Conservation (phyloP, 2,888 invertebrate genomes). For the Selenia dentaria region DNA sequence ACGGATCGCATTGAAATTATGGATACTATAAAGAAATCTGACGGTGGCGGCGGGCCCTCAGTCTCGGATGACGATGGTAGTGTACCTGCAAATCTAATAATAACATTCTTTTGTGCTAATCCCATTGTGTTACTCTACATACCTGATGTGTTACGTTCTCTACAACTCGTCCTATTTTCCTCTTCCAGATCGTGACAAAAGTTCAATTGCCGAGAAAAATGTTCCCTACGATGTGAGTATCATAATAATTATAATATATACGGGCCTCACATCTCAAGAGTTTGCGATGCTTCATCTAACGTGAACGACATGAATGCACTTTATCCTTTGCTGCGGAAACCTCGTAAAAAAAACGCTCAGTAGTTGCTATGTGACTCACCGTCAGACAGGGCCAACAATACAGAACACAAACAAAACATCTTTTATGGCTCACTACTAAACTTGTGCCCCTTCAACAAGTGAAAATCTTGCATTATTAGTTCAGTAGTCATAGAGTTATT, state of each 20-base stretch:
- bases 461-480: no score
- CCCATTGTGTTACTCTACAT: constrained; percentile 46
- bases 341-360: no score
- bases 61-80: constrained; percentile 86
- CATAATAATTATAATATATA: no score
- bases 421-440: no score
- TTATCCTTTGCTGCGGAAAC: no score
- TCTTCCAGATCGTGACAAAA: constrained; percentile 85
- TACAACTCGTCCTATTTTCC: constrained; percentile 54
- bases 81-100: constrained; percentile 63
- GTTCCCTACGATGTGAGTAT: constrained; percentile 86
- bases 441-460: no score
- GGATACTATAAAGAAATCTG: constrained; percentile 87
- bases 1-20: constrained; percentile 91
- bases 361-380: neutral
- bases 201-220: constrained; percentile 85
- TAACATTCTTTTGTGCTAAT: constrained; percentile 55
- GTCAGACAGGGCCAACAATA: neutral
- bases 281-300: no score
- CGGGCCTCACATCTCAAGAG: no score
- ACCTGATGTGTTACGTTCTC: constrained; percentile 46
- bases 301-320: no score
- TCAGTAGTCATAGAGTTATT: no score
- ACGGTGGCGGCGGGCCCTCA: constrained; percentile 83
- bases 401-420: no score